Evolutionary conservation across 2,888 invertebrate species (phyloP).

Genomic region (Caenorhabditis afra): DNA sequence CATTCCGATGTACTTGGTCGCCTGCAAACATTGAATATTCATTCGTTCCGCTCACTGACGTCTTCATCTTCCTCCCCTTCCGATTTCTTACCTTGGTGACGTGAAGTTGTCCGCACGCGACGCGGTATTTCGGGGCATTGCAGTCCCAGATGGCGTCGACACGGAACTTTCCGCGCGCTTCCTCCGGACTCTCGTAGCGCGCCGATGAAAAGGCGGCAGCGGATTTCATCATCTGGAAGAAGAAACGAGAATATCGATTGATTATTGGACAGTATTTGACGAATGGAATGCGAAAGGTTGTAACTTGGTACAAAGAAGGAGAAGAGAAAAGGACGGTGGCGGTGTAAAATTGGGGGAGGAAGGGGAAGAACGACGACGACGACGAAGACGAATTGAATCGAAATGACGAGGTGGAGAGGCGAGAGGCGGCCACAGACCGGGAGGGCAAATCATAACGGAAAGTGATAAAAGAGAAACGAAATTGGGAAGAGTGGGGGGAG

Average conservation of each 20-base stretch:
- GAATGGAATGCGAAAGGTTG: constrained; percentile 37
- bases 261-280: constrained; percentile 7
- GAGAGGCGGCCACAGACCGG: neutral
- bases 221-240: constrained; percentile 43
- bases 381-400: constrained; percentile 13
- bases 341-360: constrained; percentile 13
- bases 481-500: constrained; percentile 4
- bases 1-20: constrained; percentile 78
- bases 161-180: constrained; percentile 57
- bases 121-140: constrained; percentile 77
- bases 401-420: constrained; percentile 6
- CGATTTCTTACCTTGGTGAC: constrained; percentile 73
- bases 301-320: constrained; percentile 36
- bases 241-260: neutral
- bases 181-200: constrained; percentile 56
- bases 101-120: constrained; percentile 76
- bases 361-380: neutral
- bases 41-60: neutral
- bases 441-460: constrained; percentile 14
- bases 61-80: neutral
- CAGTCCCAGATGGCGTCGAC: constrained; percentile 76
- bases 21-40: constrained; percentile 46
- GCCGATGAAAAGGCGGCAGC: constrained; percentile 47
- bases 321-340: constrained; percentile 1
- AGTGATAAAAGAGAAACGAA: constrained; percentile 14